Conservation (phyloP, 2,888 invertebrate genomes). For the Coelinius sp. region DNA sequence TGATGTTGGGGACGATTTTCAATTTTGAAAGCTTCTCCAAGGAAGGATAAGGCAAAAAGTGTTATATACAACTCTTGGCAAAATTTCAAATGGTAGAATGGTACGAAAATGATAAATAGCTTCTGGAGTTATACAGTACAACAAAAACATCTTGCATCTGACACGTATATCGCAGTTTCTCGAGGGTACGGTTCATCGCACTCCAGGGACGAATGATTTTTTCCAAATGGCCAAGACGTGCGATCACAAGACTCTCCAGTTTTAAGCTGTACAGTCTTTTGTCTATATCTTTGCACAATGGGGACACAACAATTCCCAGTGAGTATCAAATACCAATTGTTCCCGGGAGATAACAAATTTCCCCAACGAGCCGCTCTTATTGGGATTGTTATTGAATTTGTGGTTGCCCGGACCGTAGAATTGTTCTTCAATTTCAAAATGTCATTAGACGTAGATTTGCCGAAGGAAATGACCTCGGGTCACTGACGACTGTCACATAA, state of each 20-base stretch:
- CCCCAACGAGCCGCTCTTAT: background rate
- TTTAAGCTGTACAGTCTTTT: background rate
- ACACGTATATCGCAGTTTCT: conserved; percentile 1
- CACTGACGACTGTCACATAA: background rate
- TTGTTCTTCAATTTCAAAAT: background rate
- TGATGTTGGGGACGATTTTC: too few species aligned
- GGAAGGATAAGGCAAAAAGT: background rate
- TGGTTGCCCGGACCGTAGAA: background rate
- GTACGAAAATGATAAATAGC: background rate
- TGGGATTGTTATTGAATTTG: background rate
- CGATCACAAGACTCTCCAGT: background rate
- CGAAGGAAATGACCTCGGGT: background rate
- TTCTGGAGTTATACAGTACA: background rate
- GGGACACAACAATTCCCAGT: conserved; percentile 12
- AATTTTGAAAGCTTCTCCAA: background rate
- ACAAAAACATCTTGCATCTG: background rate
- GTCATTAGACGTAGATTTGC: background rate
- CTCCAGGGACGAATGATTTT: conserved; percentile 39
- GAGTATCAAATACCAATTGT: background rate
- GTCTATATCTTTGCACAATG: background rate
- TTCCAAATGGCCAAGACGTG: conserved; percentile 30
- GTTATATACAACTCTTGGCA: background rate
- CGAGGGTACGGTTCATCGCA: conserved; percentile 26
- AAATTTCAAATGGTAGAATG: background rate
- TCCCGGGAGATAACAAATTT: background rate